Base-by-base conservation (phyloP, 2,888 invertebrate species). In the Pseudolycoriella hygida region DNA sequence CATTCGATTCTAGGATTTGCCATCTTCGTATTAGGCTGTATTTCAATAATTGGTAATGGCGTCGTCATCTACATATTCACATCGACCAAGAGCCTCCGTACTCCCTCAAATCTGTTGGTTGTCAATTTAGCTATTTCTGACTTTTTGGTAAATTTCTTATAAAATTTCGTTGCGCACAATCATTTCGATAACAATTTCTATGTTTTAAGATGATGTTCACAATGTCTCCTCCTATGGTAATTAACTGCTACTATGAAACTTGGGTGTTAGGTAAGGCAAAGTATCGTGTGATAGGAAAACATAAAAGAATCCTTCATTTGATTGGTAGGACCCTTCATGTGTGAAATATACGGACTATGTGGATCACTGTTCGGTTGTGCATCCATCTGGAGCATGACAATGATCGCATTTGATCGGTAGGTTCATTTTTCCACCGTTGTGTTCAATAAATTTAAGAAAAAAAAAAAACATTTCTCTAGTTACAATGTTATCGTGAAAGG, bases 401-500 rank as follows among this genome's bases (percentile, higher is more conserved):
- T 83, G 76, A 90, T 93, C 54, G 85, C 92, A 47, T 74, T 89
- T 57, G 93, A 93, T 63, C 76, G 93, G 25, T 25, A 25, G 25
- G 25, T 25, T 25, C 4, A 25, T 6, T 6, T 25, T 25, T 25
- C 25, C 8, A 8, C 8, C 25, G 25, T 6, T 6, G 8, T 25
- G 25, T 25, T 25, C 25, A 25, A 6, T 25, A 25, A 25, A 25
- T 6, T 25, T 8, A 25, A 25, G 8, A 25, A 25, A 6, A 8
- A 4, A 25, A 25, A 25, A 6, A 8, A 4, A 25, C 4, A 25
- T 25, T 25, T 6, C 8, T 25, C 25, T 8, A 25, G 25, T 54
- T 93, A 92, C 72, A 87, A 88, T 61, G 92, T 92, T 47, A 93
- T 93, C 59, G 90, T 92, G 34, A 88, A 87, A 66, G 86, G 89